Conservation (phyloP, 2,113 vertebrate species). For the Glaucomys volans region DNA sequence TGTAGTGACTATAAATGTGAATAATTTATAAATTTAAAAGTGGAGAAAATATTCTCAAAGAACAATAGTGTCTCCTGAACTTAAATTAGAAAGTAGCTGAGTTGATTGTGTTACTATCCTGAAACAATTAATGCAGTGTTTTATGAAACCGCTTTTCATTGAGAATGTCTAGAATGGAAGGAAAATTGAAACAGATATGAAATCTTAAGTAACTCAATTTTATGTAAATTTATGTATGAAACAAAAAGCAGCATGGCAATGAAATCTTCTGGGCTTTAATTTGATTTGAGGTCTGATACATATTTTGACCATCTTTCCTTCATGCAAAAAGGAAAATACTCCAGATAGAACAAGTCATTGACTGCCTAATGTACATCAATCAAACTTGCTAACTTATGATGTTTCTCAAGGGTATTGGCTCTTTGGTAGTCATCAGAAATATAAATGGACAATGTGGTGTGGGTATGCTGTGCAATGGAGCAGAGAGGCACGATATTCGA, state of each 20-base stretch:
- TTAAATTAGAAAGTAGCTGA: conserved; percentile 69
- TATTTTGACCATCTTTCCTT: conserved; percentile 74
- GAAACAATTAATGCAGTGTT: conserved; percentile 72
- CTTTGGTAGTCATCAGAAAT: conserved; percentile 63
- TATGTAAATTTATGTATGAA: conserved; percentile 85
- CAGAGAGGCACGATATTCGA: conserved; percentile 48
- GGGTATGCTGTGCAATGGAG: conserved; percentile 65
- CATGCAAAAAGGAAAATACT: conserved; percentile 40
- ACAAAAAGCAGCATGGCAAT: conserved; percentile 68
- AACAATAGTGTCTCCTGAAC: conserved; percentile 64
- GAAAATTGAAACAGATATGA: conserved; percentile 81
- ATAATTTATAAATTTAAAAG: conserved; percentile 77
- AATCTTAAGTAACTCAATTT: conserved; percentile 79
- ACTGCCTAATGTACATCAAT: conserved; percentile 64
- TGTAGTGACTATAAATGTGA: conserved; percentile 65
- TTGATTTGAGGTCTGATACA: conserved; percentile 77
- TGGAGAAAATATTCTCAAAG: conserved; percentile 50
- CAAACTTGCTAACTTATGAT: conserved; percentile 64
- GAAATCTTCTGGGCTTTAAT: conserved; percentile 74
- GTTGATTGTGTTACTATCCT: conserved; percentile 46
- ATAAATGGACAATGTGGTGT: conserved; percentile 39
- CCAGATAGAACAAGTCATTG: conserved; percentile 65
- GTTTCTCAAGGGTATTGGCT: conserved; percentile 47
- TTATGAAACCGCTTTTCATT: conserved; percentile 68
- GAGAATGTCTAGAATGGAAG: conserved; percentile 70